These are phyloP conservation scores for Manis javanica DNA, from an alignment of 2,797 vertebrate species.

Conservation along the genomic window DNA sequence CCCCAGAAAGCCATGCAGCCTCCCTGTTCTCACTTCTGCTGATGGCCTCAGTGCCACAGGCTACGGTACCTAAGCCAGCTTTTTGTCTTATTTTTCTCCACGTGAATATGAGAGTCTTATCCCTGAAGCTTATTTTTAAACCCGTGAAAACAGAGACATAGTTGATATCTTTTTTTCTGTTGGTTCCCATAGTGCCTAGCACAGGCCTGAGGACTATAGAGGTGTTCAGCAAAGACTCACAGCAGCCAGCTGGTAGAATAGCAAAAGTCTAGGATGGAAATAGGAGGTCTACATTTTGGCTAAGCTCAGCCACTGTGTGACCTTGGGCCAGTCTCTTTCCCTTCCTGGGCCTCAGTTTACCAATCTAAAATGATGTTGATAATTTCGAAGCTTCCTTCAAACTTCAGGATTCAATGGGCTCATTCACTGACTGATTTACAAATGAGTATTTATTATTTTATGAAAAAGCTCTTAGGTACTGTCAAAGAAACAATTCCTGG, in stretches of 20 bases:
- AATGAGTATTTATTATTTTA: conserved; percentile 36
- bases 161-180: not conserved
- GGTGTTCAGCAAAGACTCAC: not conserved
- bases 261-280: not conserved
- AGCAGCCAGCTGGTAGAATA: not conserved
- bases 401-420: conserved; percentile 27
- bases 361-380: conserved; percentile 18
- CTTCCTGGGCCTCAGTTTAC: not conserved
- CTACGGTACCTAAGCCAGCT: not conserved
- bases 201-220: not conserved
- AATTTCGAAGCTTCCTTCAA: conserved; percentile 46
- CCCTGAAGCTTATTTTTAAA: conserved; percentile 38
- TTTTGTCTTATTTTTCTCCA: conserved; percentile 42
- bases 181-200: not conserved
- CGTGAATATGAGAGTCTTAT: not conserved
- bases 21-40: not conserved
- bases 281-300: not conserved
- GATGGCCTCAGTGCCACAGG: not conserved
- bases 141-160: not conserved
- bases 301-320: not conserved
- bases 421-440: not conserved
- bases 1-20: not conserved
- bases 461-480: not conserved
- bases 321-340: not conserved
- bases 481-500: conserved; percentile 21